Percentiles rank a stretch among this genome's conserved stretches.
Conservation (phyloP, 2,888 invertebrate species). For the Caenorhabditis plicata region DNA sequence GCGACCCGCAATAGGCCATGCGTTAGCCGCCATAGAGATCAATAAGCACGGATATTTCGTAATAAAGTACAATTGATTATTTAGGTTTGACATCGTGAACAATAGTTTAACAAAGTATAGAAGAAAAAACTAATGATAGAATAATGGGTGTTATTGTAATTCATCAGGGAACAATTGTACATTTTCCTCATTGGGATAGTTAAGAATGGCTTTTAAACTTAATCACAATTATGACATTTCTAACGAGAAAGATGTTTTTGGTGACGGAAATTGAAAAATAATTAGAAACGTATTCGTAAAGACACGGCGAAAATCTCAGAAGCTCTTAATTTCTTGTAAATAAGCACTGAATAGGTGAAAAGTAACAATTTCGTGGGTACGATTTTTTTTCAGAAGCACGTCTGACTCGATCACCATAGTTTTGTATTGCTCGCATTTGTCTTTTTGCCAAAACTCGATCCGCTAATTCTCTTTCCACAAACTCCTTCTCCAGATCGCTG, state of each 20-base stretch:
- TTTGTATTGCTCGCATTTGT: constrained; percentile 9
- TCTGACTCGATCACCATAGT: constrained; percentile 36
- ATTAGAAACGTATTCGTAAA: no score
- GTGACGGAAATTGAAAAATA: neutral
- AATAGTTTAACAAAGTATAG: neutral
- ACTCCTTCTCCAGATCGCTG: constrained; percentile 48
- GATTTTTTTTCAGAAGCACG: constrained; percentile 57
- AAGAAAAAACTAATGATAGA: constrained; percentile 1
- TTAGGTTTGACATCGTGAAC: constrained; percentile 1
- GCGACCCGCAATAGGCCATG: constrained; percentile 35
- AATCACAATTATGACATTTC: constrained; percentile 33
- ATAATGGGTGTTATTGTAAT: constrained; percentile 5
- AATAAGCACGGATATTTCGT: constrained; percentile 6
- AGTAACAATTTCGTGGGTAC: constrained; percentile 58
- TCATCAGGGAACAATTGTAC: neutral
- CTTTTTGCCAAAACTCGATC: constrained; percentile 30
- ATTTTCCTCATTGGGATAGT: neutral
- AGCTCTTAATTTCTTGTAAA: constrained; percentile 38
- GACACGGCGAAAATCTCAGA: neutral
- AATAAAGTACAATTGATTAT: no score
- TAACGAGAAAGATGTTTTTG: neutral
- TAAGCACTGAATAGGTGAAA: constrained; percentile 58
- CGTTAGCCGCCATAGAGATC: constrained; percentile 34
- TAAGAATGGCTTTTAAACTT: constrained; percentile 7
- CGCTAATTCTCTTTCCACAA: constrained; percentile 43